A percentile compares a stretch with the other conserved stretches of the same genome.
phyloP scores from a whole-genome alignment of 2,797 vertebrate species.

The Hybognathus amarus region DNA sequence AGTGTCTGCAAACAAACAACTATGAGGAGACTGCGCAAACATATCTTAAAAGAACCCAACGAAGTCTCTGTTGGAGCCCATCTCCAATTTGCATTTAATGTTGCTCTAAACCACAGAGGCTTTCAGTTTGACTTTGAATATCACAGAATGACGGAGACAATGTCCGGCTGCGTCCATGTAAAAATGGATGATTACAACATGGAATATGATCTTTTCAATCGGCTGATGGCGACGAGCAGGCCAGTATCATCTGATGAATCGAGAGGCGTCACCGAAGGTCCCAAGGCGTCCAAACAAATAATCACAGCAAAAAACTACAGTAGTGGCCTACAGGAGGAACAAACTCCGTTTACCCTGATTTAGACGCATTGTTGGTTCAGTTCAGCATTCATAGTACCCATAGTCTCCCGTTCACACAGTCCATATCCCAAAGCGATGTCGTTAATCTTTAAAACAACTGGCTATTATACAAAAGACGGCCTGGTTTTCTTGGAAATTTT shows the following conservation, averaged over 20 bases:
- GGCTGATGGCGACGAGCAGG: slow-evolving; percentile 18
- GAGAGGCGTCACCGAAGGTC: slow-evolving; percentile 22
- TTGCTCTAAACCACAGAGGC: slow-evolving; percentile 68
- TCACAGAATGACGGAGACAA: slow-evolving; percentile 31
- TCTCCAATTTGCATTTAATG: slow-evolving; percentile 70
- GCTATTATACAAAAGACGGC: slow-evolving; percentile 62
- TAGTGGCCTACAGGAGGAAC: slow-evolving; percentile 66
- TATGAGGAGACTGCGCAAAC: slow-evolving; percentile 42
- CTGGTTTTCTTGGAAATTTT: slow-evolving; percentile 54
- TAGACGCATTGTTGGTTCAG: slow-evolving; percentile 65
- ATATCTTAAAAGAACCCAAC: slow-evolving; percentile 60
- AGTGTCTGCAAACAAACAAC: slow-evolving; percentile 57
- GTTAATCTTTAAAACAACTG: slow-evolving; percentile 61
- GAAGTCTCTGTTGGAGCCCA: slow-evolving; percentile 56
- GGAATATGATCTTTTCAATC: slow-evolving; percentile 18
- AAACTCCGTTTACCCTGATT: slow-evolving; percentile 73
- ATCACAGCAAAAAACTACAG: slow-evolving; percentile 33
- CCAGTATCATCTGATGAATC: slow-evolving; percentile 44
- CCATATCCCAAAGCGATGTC: slow-evolving; percentile 55
- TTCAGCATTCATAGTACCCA: slow-evolving; percentile 48
- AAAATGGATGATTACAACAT: slow-evolving; percentile 36
- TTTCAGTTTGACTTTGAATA: slow-evolving; percentile 62
- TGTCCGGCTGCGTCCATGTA: background rate
- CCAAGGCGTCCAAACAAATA: slow-evolving; percentile 10
- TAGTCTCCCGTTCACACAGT: slow-evolving; percentile 46